phyloP scores from a whole-genome alignment of 2,888 invertebrate genomes.

The Ferrisia virgata region DNA sequence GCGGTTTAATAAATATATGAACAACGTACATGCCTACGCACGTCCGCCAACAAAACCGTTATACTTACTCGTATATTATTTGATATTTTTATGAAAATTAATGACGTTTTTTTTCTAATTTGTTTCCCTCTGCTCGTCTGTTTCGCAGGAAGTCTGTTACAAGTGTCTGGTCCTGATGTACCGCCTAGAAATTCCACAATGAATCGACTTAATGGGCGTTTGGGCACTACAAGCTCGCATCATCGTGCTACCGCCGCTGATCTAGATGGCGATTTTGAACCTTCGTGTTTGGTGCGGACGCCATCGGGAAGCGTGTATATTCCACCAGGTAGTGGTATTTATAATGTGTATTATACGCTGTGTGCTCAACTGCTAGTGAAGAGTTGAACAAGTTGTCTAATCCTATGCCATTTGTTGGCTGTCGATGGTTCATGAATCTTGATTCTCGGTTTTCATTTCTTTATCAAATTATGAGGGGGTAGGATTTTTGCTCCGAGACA shows the following conservation, averaged over 20 bases:
- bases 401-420: too few relatives aligned
- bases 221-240: slow-evolving; percentile 49
- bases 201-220: slow-evolving; percentile 87
- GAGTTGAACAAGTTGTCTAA: not conserved
- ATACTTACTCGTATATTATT: not conserved
- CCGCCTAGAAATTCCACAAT: slow-evolving; percentile 89
- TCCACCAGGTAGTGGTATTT: slow-evolving; percentile 63
- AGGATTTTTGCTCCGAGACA: too few relatives aligned
- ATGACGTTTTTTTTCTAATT: slow-evolving; percentile 50
- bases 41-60: not conserved
- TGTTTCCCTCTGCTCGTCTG: slow-evolving; percentile 39
- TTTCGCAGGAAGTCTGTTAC: slow-evolving; percentile 64
- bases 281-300: slow-evolving; percentile 84
- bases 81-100: not conserved
- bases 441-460: too few relatives aligned
- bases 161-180: slow-evolving; percentile 72
- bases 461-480: too few relatives aligned
- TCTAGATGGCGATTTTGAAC: slow-evolving; percentile 74
- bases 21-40: too few relatives aligned
- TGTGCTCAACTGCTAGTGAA: not conserved
- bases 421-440: too few relatives aligned
- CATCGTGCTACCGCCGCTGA: slow-evolving; percentile 48
- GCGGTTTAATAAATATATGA: not conserved
- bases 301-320: slow-evolving; percentile 92
- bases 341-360: slow-evolving; percentile 8